These are phyloP conservation scores for Monopterus albus DNA, from an alignment of 2,113 vertebrate genomes.

Conservation along the genomic window DNA sequence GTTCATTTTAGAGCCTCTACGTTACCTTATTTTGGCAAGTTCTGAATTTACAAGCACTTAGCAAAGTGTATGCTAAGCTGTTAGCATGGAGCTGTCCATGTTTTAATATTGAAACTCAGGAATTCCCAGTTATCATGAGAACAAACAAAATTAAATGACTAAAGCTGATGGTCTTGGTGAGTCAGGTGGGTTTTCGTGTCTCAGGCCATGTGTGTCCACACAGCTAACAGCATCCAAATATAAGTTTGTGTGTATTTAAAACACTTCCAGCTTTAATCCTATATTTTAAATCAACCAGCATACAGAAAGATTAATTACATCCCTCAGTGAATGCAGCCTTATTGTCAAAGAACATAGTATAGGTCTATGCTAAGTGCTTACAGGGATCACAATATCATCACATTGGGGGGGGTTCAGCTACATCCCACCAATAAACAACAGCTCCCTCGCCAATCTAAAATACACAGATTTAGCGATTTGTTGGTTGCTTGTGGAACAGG, in stretches of 20 bases:
- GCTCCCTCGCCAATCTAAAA: background rate
- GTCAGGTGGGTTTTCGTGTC: too few species aligned
- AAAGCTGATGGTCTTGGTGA: too few species aligned
- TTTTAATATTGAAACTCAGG: background rate
- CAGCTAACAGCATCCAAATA: background rate
- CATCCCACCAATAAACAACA: background rate
- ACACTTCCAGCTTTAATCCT: background rate
- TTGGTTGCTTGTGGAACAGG: background rate
- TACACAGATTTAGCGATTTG: conserved; percentile 1
- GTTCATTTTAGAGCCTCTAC: too few species aligned
- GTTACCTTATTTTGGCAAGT: too few species aligned
- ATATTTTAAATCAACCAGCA: background rate
- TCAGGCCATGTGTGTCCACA: too few species aligned
- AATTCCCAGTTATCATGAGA: background rate
- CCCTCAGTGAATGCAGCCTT: background rate
- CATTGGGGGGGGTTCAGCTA: too few species aligned
- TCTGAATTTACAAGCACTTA: too few species aligned
- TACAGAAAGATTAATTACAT: background rate
- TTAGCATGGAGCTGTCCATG: background rate
- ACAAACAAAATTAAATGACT: too few species aligned
- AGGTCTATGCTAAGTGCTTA: background rate
- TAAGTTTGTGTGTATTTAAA: background rate
- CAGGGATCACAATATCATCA: too few species aligned
- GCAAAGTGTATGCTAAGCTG: too few species aligned
- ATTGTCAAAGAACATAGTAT: background rate